phyloP scores from a whole-genome alignment of 2,888 invertebrate genomes.

The Frankliniella fusca region DNA sequence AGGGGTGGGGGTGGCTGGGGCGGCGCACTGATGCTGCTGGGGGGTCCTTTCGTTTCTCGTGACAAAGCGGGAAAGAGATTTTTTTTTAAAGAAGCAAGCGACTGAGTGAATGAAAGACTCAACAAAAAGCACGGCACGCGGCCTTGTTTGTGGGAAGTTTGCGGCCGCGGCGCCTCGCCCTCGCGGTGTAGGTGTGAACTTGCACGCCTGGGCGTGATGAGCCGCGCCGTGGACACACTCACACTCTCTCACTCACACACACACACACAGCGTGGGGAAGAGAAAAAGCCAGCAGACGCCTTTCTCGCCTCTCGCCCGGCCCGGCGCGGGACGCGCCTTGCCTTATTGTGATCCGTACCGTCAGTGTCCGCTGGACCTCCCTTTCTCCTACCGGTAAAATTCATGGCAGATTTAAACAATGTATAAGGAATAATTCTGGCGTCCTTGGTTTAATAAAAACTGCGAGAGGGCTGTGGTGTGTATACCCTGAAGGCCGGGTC shows the following conservation, averaged over 20 bases:
- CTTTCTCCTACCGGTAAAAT: neutral
- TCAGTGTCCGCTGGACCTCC: neutral
- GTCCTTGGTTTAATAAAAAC: too few relatives aligned
- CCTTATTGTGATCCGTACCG: too few relatives aligned
- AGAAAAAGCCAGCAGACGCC: neutral
- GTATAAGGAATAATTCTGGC: too few relatives aligned
- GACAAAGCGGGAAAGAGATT: too few relatives aligned
- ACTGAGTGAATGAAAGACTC: neutral
- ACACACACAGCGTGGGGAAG: neutral
- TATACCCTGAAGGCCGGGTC: too few relatives aligned
- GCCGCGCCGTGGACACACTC: neutral
- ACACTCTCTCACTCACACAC: neutral
- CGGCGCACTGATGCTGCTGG: too few relatives aligned
- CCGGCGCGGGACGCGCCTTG: neutral
- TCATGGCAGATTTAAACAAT: too few relatives aligned
- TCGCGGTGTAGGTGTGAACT: slow-evolving; percentile 9
- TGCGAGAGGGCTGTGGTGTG: too few relatives aligned
- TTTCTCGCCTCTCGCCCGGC: neutral
- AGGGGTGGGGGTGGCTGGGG: too few relatives aligned
- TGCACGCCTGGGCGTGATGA: neutral
- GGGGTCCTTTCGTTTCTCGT: too few relatives aligned
- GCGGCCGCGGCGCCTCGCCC: neutral
- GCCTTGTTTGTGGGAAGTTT: slow-evolving; percentile 1
- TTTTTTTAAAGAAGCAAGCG: too few relatives aligned
- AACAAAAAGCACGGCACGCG: neutral